These are phyloP conservation scores for Syngnathus floridae DNA, from an alignment of 2,113 vertebrate genomes.

Conservation along the genomic window DNA sequence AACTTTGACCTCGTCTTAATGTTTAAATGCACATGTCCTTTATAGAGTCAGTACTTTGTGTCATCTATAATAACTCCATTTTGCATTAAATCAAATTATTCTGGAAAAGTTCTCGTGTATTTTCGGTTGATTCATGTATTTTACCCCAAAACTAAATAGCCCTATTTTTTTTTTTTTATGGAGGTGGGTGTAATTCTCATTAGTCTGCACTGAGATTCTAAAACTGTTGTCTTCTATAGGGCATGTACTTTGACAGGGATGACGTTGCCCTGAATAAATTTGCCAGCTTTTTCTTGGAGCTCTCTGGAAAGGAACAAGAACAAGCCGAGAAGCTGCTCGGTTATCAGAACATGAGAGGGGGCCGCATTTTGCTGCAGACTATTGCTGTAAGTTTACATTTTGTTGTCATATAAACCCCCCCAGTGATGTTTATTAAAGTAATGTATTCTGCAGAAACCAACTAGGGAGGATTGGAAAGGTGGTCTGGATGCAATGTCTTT, in stretches of 20 bases:
- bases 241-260: conserved; percentile 73
- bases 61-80: too few relatives aligned
- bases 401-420: not conserved
- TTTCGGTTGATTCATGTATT: not conserved
- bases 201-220: too few relatives aligned
- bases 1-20: not conserved
- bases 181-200: too few relatives aligned
- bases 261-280: conserved; percentile 68
- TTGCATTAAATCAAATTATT: not conserved
- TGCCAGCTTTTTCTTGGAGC: conserved; percentile 66
- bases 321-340: conserved; percentile 66
- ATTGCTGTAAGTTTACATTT: conserved; percentile 49
- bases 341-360: conserved; percentile 71
- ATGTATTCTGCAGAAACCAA: conserved; percentile 56
- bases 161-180: too few relatives aligned
- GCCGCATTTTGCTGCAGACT: conserved; percentile 64
- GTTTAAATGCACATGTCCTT: not conserved
- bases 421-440: not conserved
- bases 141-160: too few relatives aligned
- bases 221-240: conserved; percentile 34
- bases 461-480: conserved; percentile 63
- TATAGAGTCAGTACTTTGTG: not conserved
- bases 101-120: not conserved
- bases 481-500: conserved; percentile 66
- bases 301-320: conserved; percentile 61